Evolutionary conservation across 2,113 vertebrate genomes (phyloP), one percentile per base, ranked within the genome.

Genomic region (Labeo rohita): DNA sequence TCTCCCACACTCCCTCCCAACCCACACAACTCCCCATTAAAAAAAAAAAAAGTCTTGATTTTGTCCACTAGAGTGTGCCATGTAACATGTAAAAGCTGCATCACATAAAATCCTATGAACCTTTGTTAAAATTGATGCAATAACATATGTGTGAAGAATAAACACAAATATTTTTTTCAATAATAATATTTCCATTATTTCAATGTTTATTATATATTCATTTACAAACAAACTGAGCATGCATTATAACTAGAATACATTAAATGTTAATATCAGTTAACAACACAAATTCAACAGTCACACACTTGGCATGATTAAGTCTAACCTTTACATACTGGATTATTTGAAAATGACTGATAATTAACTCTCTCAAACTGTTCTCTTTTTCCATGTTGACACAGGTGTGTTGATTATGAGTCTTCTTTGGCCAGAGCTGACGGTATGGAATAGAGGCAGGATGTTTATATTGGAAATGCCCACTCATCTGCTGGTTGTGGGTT

Each of bases 311-410:
- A 50, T 11, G 61, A 3, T 49, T 18, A 47, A 28, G 8, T 76
- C 11, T 76, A 2, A 75, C n/a, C 8, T 66, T 23, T 34, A 28
- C 15, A 12, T 15, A 15, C 13, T 47, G n/a, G 54, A 23, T 23
- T 45, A 81, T n/a, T 9, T 47, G 43, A 23, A 36, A 68, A 0
- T 68, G 15, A 68, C 45, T 0, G 2, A 52, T 15, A 15, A 15
- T 59, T 21, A 21, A 59, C 50, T 56, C 3, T 45, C 3, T 15
- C 2, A 47, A 34, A 54, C 45, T 8, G 59, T 54, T 28, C 36
- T 56, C 43, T 23, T 81, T 36, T 77, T 79, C 49, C 21, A 12
- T 89, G 85, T 87, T 87, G 83, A 85, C 73, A 65, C 88, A 89
- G 85, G 83, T 87, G 83, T 47, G 13, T 16, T 81, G 68, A 80